Base-by-base conservation (phyloP, 2,797 vertebrate species). In the Siniperca scherzeri region DNA sequence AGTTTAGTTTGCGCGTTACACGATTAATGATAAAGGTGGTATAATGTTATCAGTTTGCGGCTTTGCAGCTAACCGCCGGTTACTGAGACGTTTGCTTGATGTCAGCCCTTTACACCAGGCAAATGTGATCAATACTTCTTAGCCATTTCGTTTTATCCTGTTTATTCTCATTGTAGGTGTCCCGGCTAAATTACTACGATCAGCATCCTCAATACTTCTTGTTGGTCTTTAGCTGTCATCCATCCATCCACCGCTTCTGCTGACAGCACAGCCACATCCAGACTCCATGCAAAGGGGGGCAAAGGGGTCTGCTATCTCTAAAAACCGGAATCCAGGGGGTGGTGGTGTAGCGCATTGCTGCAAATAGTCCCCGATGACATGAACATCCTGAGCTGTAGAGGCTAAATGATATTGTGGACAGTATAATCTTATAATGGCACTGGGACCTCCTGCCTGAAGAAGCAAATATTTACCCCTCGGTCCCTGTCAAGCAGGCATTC, bases 151-250 rank as follows among this genome's bases (percentile, higher is more conserved):
- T 56, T 10, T 33, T 14, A 0, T 42, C 10, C 0, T 67, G 12
- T 89, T 50, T 82, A 3, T 11, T 84, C 4, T 70, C 12, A 1
- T 66, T 79, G 8, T 36, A 93, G 91, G 83, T 48, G 36, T 50
- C 27, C 44, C 16, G 48, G 71, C 42, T 81, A 12, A 65, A 60
- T 38, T 44, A 67, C 21, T 13, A 66, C 52, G 30, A 53, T 57
- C 48, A 2, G 56, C 68, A 73, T 71, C 62, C 52, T 17, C 40
- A 1, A 7, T 1, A 59, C 70, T 80, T 86, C 70, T 80, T 78
- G 83, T 21, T 50, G 73, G 27, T 30, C 11, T 52, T 12, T 2
- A 17, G 40, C 68, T 64, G 62, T 40, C 65, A 57, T 48, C 22
- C 27, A 64, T 70, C 21, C 65, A 64, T 30, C 16, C 50, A 22